phyloP scores from a whole-genome alignment of 1,140 invertebrate genomes.

The Globodera ellingtonae region DNA sequence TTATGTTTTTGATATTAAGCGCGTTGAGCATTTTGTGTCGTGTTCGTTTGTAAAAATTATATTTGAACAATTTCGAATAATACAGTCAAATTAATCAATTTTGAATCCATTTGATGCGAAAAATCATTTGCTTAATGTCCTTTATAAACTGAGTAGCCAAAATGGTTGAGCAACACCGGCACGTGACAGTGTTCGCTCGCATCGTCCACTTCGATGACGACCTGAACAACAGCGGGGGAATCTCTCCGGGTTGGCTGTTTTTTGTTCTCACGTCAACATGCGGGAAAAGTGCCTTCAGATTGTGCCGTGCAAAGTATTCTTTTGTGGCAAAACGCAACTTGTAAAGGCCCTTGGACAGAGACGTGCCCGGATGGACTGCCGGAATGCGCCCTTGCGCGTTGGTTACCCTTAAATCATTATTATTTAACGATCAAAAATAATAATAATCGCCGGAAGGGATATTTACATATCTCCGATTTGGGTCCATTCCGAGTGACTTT shows the following conservation, averaged over 20 bases:
- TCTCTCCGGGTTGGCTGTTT: not conserved
- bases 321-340: conserved; percentile 14
- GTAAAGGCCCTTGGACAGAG: conserved; percentile 1
- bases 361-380: not conserved
- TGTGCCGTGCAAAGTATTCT: conserved; percentile 1
- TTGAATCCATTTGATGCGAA: no score
- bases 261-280: not conserved
- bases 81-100: no score
- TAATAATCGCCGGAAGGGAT: not conserved
- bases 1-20: no score
- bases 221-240: not conserved
- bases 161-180: not conserved
- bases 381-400: conserved; percentile 9
- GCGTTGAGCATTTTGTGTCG: no score
- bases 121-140: not conserved
- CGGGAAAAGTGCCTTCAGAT: conserved; percentile 4
- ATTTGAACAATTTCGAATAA: no score
- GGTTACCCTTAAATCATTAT: conserved; percentile 3
- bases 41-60: no score
- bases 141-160: conserved; percentile 9
- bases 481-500: conserved; percentile 4
- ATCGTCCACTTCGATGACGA: conserved; percentile 9
- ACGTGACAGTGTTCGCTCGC: not conserved
- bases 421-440: no score
- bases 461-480: conserved; percentile 3